Evolutionary conservation across 2,888 invertebrate species (phyloP).

Genomic region (Drosophila affinis): DNA sequence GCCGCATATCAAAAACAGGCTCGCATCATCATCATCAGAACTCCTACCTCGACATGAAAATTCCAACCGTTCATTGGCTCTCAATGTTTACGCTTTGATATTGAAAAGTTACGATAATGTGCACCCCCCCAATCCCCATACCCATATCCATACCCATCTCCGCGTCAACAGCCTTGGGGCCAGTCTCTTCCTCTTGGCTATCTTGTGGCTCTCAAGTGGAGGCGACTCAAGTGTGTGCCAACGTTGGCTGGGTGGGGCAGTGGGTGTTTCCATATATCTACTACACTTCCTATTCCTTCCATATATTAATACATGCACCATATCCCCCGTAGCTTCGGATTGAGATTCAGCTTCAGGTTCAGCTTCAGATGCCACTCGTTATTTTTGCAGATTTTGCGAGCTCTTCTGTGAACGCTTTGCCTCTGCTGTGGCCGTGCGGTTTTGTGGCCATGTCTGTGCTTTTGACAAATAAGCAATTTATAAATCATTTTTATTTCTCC

Average conservation of each 20-base stretch:
- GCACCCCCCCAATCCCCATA: no score
- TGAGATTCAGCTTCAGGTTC: background rate
- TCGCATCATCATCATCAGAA: background rate
- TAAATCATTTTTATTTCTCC: slow-evolving; percentile 44
- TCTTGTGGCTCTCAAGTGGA: slow-evolving; percentile 23
- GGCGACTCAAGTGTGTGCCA: slow-evolving; percentile 17
- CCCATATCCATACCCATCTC: background rate
- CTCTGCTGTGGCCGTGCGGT: no score
- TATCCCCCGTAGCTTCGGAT: background rate
- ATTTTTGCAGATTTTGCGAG: slow-evolving; percentile 8
- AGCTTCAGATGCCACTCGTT: slow-evolving; percentile 15
- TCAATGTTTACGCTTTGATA: slow-evolving; percentile 21
- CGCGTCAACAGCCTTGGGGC: background rate
- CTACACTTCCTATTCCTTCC: no score
- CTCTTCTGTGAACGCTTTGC: background rate
- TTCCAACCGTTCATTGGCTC: background rate
- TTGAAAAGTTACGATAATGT: slow-evolving; percentile 37
- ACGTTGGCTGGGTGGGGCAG: background rate
- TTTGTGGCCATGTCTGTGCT: slow-evolving; percentile 23
- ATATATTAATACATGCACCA: no score
- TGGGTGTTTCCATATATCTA: no score
- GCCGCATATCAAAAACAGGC: slow-evolving; percentile 18
- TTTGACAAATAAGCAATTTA: slow-evolving; percentile 51
- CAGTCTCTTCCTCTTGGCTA: background rate
- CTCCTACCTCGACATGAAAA: no score